These are phyloP conservation scores for Mythimna impura DNA, from an alignment of 2,888 invertebrate genomes.

Conservation along the genomic window DNA sequence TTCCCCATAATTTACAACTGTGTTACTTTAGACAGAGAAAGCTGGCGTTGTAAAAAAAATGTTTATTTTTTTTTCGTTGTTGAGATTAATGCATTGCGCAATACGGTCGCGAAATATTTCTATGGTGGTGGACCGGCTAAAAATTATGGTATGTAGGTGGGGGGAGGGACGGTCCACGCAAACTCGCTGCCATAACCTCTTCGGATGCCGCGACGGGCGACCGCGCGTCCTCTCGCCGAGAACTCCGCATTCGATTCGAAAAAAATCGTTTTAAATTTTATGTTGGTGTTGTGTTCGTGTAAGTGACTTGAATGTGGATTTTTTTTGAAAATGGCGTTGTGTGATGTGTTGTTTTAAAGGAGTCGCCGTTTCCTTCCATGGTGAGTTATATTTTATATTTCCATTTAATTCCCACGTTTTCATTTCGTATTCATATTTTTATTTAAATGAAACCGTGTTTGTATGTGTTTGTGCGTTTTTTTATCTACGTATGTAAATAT, in stretches of 20 bases:
- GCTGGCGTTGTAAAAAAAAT: constrained; percentile 42
- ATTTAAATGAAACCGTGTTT: background rate
- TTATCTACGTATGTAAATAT: background rate
- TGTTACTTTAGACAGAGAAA: constrained; percentile 48
- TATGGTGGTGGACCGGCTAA: constrained; percentile 78
- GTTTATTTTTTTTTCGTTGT: constrained; percentile 48
- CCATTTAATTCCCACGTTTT: constrained; percentile 25
- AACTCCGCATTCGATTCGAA: constrained; percentile 61
- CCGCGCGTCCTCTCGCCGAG: constrained; percentile 64
- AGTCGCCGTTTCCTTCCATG: constrained; percentile 64
- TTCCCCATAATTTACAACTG: constrained; percentile 66
- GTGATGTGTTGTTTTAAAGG: constrained; percentile 63
- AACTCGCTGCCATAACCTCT: constrained; percentile 77
- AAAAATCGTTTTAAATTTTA: constrained; percentile 57
- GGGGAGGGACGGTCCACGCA: constrained; percentile 70
- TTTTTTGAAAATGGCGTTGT: constrained; percentile 59
- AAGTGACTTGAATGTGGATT: constrained; percentile 64
- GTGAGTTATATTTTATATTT: constrained; percentile 58
- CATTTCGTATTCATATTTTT: constrained; percentile 3
- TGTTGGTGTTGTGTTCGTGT: constrained; percentile 66
- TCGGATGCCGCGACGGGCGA: constrained; percentile 72
- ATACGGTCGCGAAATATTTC: constrained; percentile 84
- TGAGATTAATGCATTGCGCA: constrained; percentile 83
- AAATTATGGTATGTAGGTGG: constrained; percentile 74
- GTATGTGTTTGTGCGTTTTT: background rate